These are phyloP conservation scores for Coptodon bakossiorum DNA, from an alignment of 2,113 vertebrate species.

Conservation along the genomic window DNA sequence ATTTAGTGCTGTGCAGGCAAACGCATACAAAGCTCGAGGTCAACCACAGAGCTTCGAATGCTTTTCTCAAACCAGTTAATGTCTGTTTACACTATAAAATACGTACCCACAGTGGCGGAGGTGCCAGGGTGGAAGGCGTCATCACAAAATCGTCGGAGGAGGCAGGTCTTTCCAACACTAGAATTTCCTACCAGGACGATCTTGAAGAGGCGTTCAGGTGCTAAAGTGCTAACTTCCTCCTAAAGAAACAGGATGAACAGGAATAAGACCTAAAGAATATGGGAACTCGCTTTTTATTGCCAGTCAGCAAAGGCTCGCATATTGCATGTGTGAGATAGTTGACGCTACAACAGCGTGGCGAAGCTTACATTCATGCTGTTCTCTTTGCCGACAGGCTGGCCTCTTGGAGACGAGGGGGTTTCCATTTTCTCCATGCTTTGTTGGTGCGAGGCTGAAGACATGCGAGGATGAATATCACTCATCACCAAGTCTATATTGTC, in stretches of 20 bases:
- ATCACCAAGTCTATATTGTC: slow-evolving; percentile 49
- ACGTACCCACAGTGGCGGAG: slow-evolving; percentile 81
- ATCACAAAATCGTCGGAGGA: slow-evolving; percentile 82
- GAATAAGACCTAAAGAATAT: not conserved
- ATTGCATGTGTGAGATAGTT: not conserved
- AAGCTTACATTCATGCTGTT: slow-evolving; percentile 54
- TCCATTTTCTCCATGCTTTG: not conserved
- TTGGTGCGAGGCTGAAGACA: not conserved
- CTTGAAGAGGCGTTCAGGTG: slow-evolving; percentile 87
- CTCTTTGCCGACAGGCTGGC: slow-evolving; percentile 84
- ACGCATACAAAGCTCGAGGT: not conserved
- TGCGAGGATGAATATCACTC: slow-evolving; percentile 24
- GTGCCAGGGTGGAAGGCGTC: slow-evolving; percentile 75
- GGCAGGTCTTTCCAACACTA: slow-evolving; percentile 87
- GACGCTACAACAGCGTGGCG: not conserved
- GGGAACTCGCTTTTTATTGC: not conserved
- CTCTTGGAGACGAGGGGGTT: slow-evolving; percentile 67
- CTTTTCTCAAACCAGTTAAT: not conserved
- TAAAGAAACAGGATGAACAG: slow-evolving; percentile 44
- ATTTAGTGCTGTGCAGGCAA: not conserved
- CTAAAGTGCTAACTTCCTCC: slow-evolving; percentile 64
- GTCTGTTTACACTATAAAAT: not conserved
- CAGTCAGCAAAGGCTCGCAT: not conserved
- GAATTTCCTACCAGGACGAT: slow-evolving; percentile 88
- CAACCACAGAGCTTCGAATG: not conserved